Evolutionary conservation across 2,113 vertebrate genomes (phyloP).

Genomic region (Pseudolaguvia tuberculata): DNA sequence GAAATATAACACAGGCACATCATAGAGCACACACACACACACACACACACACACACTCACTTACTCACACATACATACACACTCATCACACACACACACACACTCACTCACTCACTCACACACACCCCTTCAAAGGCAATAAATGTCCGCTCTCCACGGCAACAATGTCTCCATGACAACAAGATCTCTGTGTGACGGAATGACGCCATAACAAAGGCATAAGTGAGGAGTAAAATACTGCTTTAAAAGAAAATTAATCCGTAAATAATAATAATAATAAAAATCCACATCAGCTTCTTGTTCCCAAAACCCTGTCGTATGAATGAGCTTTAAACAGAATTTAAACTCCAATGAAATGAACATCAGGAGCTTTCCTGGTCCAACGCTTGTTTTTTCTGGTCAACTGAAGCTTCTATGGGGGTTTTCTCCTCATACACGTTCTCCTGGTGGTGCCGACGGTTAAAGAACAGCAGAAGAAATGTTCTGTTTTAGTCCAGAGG

Average conservation of each 20-base stretch:
- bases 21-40: conserved; percentile 44
- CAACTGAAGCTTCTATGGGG: conserved; percentile 43
- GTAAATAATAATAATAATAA: conserved; percentile 58
- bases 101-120: conserved; percentile 39
- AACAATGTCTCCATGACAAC: conserved; percentile 75
- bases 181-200: conserved; percentile 63
- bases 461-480: conserved; percentile 30
- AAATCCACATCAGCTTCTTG: conserved; percentile 15
- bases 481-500: background rate
- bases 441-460: conserved; percentile 47
- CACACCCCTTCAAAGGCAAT: conserved; percentile 67
- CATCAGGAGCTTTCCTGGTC: conserved; percentile 58
- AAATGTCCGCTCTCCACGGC: conserved; percentile 70
- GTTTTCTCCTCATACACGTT: conserved; percentile 21
- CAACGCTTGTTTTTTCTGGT: conserved; percentile 49
- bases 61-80: conserved; percentile 44
- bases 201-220: conserved; percentile 34
- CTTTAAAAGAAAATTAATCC: conserved; percentile 43
- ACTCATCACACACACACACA: conserved; percentile 36
- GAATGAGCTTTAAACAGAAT: conserved; percentile 45
- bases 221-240: conserved; percentile 65
- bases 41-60: conserved; percentile 35
- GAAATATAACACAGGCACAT: conserved; percentile 71
- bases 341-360: conserved; percentile 52
- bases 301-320: conserved; percentile 5